Evolutionary conservation across 1,140 invertebrate species (phyloP), one percentile per base, ranked within the genome.

Genomic region (Camponotus vicinus): DNA sequence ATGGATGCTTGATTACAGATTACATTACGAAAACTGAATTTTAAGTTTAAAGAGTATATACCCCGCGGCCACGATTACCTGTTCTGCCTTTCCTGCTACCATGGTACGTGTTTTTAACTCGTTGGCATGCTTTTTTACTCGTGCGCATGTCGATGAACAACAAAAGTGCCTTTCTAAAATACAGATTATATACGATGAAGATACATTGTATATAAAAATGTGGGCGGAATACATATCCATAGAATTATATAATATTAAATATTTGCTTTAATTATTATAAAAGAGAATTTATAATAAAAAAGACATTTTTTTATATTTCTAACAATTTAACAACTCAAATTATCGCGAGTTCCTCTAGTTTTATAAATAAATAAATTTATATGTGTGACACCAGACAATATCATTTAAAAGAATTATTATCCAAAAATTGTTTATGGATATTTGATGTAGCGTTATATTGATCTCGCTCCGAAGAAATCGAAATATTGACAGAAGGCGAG

Each of bases 401-500:
- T 4, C 13, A 55, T 69, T 69, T 52, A 13, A 7, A 71, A 18
- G 42, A 57, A 70, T 42, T 40, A 45, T 80, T 80, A 5, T 37
- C 8, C 0, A 13, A 78, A 78, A 3, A 49, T 66, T 8, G 0
- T 64, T 1, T 1, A 21, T n/a, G 27, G 1, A 45, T 18, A 9
- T 45, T 32, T 45, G 42, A 64, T 49, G 3, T 13, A 1, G 32
- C 7, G 27, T 34, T 7, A 49, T 15, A 76, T 9, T 21, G 59
- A 59, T 67, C 40, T 83, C n/a, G 67, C 37, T 70, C 13, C 3
- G 55, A 7, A 42, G 21, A 69, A 71, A 88, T 84, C 34, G 76
- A 86, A 45, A 34, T 78, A 85, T 87, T 79, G 78, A 84, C 77
- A 83, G 67, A 90, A 64, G 52, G 49, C 63, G 67, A 85, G 80